These are phyloP conservation scores for Halisarca cf. caerulea DNA, from an alignment of 37 sponge, comb jelly and placozoan genomes.

Conservation along the genomic window DNA sequence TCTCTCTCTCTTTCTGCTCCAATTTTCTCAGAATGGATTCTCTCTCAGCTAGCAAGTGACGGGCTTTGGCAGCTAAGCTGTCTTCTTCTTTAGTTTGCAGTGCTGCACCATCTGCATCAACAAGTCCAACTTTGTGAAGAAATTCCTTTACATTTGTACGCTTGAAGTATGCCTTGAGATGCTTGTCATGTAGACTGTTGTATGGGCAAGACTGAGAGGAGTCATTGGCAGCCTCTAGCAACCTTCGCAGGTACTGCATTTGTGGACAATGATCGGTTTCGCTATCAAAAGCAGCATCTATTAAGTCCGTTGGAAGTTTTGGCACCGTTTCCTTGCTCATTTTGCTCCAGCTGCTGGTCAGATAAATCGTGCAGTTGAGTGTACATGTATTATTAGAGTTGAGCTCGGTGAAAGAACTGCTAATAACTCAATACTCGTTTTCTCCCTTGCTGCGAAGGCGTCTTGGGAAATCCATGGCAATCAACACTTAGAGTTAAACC, in stretches of 20 bases:
- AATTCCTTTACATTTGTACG: conserved; percentile 8
- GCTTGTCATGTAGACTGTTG: conserved; percentile 48
- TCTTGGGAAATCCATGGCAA: conserved; percentile 7
- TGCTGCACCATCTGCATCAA: conserved; percentile 24
- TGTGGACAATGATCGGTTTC: neutral
- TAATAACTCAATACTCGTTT: neutral
- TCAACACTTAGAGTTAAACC: neutral
- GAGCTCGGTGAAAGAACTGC: neutral
- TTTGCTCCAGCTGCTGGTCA: too few relatives aligned
- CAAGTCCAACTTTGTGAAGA: conserved; percentile 23
- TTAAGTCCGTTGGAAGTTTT: neutral
- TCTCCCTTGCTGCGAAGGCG: neutral
- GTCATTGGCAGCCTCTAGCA: neutral
- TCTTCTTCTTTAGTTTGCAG: conserved; percentile 18
- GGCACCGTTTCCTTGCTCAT: neutral
- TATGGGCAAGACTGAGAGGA: neutral
- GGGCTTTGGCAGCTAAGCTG: conserved; percentile 1
- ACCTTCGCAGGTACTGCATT: neutral
- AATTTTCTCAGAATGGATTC: conserved; percentile 27
- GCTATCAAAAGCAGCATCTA: conserved; percentile 6
- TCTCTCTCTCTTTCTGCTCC: conserved; percentile 3
- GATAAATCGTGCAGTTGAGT: too few relatives aligned
- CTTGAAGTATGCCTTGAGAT: conserved; percentile 27
- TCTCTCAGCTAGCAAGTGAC: conserved; percentile 12
- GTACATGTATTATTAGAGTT: neutral